Evolutionary conservation across 23 tunicate species (phyloP).

Genomic region (Styela clava): DNA sequence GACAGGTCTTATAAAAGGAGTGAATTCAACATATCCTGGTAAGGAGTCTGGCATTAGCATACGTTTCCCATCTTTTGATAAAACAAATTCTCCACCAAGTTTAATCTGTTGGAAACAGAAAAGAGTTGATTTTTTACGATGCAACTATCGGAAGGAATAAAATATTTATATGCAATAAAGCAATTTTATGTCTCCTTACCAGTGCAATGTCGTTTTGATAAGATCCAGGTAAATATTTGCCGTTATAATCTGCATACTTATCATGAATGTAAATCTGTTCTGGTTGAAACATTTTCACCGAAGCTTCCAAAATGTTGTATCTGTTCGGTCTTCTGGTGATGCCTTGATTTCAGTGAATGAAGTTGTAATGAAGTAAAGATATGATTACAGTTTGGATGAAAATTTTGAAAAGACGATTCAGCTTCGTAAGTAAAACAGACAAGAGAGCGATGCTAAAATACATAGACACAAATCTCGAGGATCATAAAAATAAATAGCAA

Average conservation of each 20-base stretch:
- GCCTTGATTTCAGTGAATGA: not conserved
- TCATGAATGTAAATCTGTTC: conserved; percentile 12
- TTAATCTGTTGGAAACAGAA: too few species aligned
- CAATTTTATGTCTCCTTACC: too few species aligned
- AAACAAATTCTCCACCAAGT: not conserved
- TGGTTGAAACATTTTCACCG: conserved; percentile 29
- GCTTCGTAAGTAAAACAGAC: too few species aligned
- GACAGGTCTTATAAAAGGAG: conserved; percentile 41
- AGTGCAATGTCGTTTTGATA: conserved; percentile 45
- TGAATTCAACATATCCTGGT: conserved; percentile 11
- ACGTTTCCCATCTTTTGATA: not conserved
- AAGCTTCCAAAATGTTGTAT: not conserved
- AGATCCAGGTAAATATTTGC: not conserved
- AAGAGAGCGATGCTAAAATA: too few species aligned
- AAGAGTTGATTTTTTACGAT: too few species aligned
- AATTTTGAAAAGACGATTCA: too few species aligned
- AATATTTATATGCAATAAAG: too few species aligned
- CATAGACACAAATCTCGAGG: too few species aligned
- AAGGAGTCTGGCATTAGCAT: not conserved
- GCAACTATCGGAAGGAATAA: too few species aligned
- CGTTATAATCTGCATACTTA: not conserved
- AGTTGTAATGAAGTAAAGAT: too few species aligned
- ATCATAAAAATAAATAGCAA: too few species aligned
- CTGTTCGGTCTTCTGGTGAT: conserved; percentile 10
- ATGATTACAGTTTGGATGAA: too few species aligned